Percentiles rank a stretch among this genome's conserved stretches.
These are phyloP conservation scores for Tetrao urogallus DNA, from an alignment of 2,113 vertebrate genomes.

Conservation along the genomic window DNA sequence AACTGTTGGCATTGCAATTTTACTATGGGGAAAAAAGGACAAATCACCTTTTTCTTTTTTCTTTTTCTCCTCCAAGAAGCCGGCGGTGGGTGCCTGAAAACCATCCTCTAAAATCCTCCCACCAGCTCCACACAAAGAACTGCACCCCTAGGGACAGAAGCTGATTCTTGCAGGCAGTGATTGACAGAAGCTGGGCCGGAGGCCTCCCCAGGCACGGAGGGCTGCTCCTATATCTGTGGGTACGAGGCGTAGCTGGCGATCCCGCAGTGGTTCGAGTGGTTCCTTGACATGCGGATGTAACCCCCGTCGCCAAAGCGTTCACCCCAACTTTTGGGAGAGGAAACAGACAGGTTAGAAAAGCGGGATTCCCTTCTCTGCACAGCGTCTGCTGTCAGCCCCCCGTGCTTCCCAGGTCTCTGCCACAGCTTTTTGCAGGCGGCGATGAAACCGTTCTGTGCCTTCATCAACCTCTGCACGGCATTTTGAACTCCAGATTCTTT, in stretches of 20 bases:
- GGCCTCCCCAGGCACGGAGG: background rate
- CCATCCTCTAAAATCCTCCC: background rate
- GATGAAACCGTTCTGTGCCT: background rate
- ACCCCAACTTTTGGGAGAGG: slow-evolving; percentile 73
- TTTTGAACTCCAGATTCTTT: accelerated
- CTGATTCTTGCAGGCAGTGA: background rate
- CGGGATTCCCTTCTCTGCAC: accelerated
- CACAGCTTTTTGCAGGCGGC: background rate
- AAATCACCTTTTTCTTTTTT: too few species aligned
- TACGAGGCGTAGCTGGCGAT: slow-evolving; percentile 76
- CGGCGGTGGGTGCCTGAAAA: background rate
- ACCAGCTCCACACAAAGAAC: background rate
- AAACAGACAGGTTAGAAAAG: accelerated
- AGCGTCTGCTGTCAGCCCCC: accelerated
- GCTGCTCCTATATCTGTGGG: slow-evolving; percentile 57
- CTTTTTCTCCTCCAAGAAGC: background rate
- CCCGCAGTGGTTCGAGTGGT: slow-evolving; percentile 76
- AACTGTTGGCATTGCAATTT: background rate
- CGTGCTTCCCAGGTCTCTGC: background rate
- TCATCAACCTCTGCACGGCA: accelerated
- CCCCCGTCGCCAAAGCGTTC: slow-evolving; percentile 68
- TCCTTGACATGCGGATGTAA: slow-evolving; percentile 78
- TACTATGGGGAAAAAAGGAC: too few species aligned
- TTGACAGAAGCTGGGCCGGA: background rate
- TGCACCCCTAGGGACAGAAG: background rate